Conservation (phyloP, 2,113 vertebrate species). For the Phoenicopterus ruber region DNA sequence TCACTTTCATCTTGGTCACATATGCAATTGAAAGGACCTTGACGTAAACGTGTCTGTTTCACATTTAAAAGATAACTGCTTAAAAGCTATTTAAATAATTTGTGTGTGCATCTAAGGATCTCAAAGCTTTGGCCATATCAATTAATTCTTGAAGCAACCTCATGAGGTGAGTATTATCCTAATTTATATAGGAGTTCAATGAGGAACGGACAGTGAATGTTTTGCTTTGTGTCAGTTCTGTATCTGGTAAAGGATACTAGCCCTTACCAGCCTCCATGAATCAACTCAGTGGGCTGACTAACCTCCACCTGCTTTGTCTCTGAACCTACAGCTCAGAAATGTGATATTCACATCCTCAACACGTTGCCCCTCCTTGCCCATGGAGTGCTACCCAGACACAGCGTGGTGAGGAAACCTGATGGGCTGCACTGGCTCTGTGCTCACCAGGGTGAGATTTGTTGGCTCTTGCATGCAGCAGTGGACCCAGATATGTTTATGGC, state of each 20-base stretch:
- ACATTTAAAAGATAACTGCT: not conserved
- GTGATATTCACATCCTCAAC: not conserved
- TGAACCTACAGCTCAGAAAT: not conserved
- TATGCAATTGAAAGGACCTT: not conserved
- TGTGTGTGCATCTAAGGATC: not conserved
- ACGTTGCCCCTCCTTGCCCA: not conserved
- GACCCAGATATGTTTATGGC: not conserved
- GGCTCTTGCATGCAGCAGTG: not conserved
- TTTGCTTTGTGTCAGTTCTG: not conserved
- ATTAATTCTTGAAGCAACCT: not conserved
- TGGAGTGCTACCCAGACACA: not conserved
- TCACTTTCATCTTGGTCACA: slow-evolving; percentile 3
- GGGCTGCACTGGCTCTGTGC: not conserved
- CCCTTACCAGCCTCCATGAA: not conserved
- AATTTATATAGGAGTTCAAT: not conserved
- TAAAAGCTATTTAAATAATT: not conserved
- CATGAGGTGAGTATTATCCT: not conserved
- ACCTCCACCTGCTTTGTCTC: not conserved
- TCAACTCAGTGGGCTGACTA: not conserved
- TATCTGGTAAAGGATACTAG: not conserved
- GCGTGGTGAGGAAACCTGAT: not conserved
- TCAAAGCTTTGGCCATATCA: not conserved
- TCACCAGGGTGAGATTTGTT: not conserved
- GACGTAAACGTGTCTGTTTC: not conserved
- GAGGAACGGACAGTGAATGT: not conserved